Conservation (phyloP, 1,140 invertebrate species). For the Cheumatopsyche charites region DNA sequence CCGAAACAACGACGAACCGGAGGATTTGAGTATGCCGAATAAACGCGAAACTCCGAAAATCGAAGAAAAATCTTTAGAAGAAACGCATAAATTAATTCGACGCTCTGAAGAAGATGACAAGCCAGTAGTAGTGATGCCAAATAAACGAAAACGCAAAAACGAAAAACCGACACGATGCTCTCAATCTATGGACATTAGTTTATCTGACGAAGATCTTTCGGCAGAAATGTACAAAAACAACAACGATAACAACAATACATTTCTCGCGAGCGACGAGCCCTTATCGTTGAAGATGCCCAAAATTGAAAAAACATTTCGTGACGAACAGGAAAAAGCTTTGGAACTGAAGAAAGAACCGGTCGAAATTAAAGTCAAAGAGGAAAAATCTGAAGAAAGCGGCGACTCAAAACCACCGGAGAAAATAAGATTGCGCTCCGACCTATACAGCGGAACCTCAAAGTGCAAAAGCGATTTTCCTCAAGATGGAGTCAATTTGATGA, state of each 20-base stretch:
- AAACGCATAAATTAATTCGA: constrained; percentile 58
- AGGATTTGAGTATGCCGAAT: constrained; percentile 70
- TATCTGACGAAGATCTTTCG: constrained; percentile 67
- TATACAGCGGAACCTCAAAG: constrained; percentile 58
- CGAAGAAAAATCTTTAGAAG: constrained; percentile 65
- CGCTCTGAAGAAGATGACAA: constrained; percentile 53
- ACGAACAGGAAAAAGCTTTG: neutral
- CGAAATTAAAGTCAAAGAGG: constrained; percentile 24
- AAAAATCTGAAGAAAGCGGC: constrained; percentile 14
- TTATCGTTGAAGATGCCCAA: constrained; percentile 66
- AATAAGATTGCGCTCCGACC: constrained; percentile 57
- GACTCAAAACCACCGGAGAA: constrained; percentile 55
- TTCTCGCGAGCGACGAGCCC: constrained; percentile 58
- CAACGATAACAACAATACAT: constrained; percentile 51
- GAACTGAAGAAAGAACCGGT: constrained; percentile 40
- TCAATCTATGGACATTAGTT: constrained; percentile 65
- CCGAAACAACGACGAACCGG: constrained; percentile 62
- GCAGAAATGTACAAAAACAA: constrained; percentile 61
- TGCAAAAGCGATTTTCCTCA: constrained; percentile 58
- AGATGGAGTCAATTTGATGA: constrained; percentile 54
- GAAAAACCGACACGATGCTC: constrained; percentile 87
- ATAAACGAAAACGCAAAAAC: constrained; percentile 82
- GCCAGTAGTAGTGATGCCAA: constrained; percentile 59
- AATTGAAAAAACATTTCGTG: constrained; percentile 51
- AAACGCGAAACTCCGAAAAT: constrained; percentile 63